phyloP scores from a whole-genome alignment of 2,113 vertebrate genomes.

The Pterocles orientalis region DNA sequence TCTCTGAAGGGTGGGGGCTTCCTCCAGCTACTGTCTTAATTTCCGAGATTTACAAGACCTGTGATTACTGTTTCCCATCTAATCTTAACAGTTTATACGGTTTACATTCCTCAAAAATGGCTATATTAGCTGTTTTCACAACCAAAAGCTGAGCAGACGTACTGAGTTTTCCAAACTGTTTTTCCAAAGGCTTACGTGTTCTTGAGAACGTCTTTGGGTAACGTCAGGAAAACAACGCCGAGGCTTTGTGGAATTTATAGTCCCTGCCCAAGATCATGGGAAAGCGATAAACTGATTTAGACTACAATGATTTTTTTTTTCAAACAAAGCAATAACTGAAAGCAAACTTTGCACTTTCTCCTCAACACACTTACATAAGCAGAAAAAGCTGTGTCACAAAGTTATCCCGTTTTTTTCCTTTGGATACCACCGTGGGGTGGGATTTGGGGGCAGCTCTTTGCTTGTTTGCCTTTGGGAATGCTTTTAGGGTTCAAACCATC shows the following conservation, averaged over 20 bases:
- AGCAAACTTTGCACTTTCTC: not conserved
- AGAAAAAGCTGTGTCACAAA: not conserved
- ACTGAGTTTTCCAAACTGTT: not conserved
- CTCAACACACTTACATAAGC: not conserved
- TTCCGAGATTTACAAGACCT: not conserved
- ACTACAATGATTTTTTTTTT: not conserved
- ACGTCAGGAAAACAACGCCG: not conserved
- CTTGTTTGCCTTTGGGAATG: not conserved
- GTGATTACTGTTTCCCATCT: not conserved
- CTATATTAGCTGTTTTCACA: not conserved
- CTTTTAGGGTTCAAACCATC: not conserved
- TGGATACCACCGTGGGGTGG: not conserved
- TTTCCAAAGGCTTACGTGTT: not conserved
- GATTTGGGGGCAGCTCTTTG: not conserved
- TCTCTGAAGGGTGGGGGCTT: not conserved
- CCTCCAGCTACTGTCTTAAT: too few species aligned
- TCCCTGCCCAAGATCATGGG: not conserved
- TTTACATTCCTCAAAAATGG: not conserved
- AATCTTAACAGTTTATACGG: not conserved
- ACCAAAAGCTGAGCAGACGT: not conserved
- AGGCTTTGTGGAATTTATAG: not conserved
- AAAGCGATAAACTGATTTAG: not conserved
- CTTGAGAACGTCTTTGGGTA: not conserved
- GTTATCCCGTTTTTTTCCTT: not conserved
- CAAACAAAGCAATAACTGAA: not conserved